Evolutionary conservation across 1,140 invertebrate species (phyloP), one percentile per base, ranked within the genome.

Genomic region (Ips typographus): DNA sequence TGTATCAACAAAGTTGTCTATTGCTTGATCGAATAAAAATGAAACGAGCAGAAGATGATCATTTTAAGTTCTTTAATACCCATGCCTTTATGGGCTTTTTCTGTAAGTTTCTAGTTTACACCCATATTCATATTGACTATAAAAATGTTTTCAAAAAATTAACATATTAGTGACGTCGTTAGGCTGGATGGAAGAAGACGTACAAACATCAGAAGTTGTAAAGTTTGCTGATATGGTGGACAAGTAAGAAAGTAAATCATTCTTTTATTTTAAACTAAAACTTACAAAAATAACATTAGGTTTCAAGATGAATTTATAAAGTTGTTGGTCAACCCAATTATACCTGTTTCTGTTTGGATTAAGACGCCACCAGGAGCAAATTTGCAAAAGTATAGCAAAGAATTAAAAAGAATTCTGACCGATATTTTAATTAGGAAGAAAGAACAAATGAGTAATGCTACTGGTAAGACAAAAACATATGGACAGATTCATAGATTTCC

Each of bases 51-150:
- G 40, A 47, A 1, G 59, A 61, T 5, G 59, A 61, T 61, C 42
- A 39, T 4, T 61, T 22, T 61, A 61, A 61, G n/a, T 61, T 61
- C 37, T 61, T 61, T 39, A 61, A 61, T 47, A 47, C n/a, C 4
- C 40, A 61, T 44, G 5, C 59, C 1, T 61, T 61, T 44, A 44
- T 2, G 41, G 38, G 40, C 37, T 61, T 61, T 49, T 61, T 61
- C 59, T 47, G 59, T 61, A 61, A 61, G 59, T 22, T 22, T 22
- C 22, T 22, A 22, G 22, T 22, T 22, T 22, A 22, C 22, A 22
- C 22, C 22, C 22, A 22, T 8, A 49, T 49, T 8, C 44, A 22
- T 49, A 1, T 22, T 3, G 22, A 3, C 7, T 49, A 6, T 49
- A 22, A 2, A 49, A 49, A 8, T 49, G 1, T 1, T 1, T 49